Evolutionary conservation across 2,888 invertebrate species (phyloP).

Genomic region (Xanthia icteritia): DNA sequence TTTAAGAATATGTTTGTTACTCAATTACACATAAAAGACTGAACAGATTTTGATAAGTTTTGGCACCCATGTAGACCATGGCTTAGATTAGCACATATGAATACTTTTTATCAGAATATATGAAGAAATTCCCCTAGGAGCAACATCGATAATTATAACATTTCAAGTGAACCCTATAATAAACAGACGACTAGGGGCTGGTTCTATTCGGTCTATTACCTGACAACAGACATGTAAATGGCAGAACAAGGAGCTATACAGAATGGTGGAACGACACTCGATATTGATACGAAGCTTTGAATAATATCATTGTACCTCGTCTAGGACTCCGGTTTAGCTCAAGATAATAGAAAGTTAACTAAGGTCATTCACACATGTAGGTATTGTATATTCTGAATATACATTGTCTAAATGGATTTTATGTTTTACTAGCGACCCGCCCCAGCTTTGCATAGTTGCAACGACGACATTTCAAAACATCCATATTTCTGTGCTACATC

Average conservation of each 20-base stretch:
- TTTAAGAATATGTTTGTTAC: neutral
- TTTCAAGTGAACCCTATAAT: too few relatives aligned
- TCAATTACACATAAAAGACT: neutral
- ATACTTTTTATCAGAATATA: too few relatives aligned
- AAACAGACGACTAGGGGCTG: too few relatives aligned
- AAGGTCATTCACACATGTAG: neutral
- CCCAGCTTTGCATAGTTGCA: too few relatives aligned
- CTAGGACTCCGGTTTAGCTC: neutral
- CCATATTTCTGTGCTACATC: too few relatives aligned
- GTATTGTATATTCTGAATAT: neutral
- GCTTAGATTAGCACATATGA: too few relatives aligned
- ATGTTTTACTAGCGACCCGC: too few relatives aligned
- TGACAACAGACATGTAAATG: neutral
- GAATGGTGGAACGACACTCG: neutral
- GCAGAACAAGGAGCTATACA: neutral
- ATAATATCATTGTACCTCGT: neutral
- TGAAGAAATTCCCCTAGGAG: too few relatives aligned
- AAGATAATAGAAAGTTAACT: neutral
- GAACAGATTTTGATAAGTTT: neutral
- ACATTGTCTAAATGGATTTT: neutral
- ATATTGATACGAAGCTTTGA: neutral
- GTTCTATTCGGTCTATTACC: neutral
- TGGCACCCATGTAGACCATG: too few relatives aligned
- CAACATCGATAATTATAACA: too few relatives aligned
- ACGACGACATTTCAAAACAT: too few relatives aligned